Evolutionary conservation across 2,888 invertebrate genomes (phyloP).

Genomic region (Atrina japonica): DNA sequence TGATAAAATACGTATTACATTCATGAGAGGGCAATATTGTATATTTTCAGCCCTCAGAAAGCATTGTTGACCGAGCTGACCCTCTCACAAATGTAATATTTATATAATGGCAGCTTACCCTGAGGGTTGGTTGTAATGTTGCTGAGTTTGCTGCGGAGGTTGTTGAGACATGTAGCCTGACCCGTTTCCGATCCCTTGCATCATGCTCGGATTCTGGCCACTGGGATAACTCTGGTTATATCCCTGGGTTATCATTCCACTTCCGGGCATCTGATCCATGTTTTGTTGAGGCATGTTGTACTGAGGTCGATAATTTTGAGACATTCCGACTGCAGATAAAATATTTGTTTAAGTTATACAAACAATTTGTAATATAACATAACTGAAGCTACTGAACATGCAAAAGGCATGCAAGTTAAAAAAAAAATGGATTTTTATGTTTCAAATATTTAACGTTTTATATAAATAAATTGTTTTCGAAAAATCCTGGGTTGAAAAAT

Average conservation of each 20-base stretch:
- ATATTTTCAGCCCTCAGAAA: too few species aligned
- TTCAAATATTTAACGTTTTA: too few species aligned
- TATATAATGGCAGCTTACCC: slow-evolving; percentile 52
- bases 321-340: slow-evolving; percentile 36
- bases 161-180: slow-evolving; percentile 68
- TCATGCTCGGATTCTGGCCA: slow-evolving; percentile 63
- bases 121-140: slow-evolving; percentile 59
- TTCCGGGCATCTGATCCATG: slow-evolving; percentile 61
- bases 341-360: neutral
- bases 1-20: too few species aligned
- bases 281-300: slow-evolving; percentile 61
- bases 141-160: slow-evolving; percentile 57
- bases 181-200: slow-evolving; percentile 60
- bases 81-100: too few species aligned
- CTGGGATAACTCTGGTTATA: slow-evolving; percentile 69
- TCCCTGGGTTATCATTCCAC: slow-evolving; percentile 66
- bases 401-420: too few species aligned
- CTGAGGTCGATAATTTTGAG: slow-evolving; percentile 29
- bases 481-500: too few species aligned
- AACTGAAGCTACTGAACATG: too few species aligned
- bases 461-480: too few species aligned
- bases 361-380: too few species aligned
- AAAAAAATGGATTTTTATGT: too few species aligned
- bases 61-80: too few species aligned
- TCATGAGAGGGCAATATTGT: too few species aligned